A percentile compares a stretch with the other conserved stretches of the same genome.
Evolutionary conservation across 2,113 vertebrate genomes (phyloP).

Genomic region (Sapajus apella): DNA sequence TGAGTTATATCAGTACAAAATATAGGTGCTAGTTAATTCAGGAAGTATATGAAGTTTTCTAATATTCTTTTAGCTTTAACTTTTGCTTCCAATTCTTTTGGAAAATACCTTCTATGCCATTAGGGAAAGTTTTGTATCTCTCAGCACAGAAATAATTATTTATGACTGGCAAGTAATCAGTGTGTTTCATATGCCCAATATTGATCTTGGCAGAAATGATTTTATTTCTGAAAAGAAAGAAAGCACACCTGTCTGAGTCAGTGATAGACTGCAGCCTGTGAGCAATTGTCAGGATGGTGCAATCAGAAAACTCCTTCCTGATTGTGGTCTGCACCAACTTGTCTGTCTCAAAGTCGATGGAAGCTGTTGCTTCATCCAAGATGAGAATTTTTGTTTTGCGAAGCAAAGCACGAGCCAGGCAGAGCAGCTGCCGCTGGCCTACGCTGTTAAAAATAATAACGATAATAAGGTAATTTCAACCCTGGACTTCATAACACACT

Average conservation of each 20-base stretch:
- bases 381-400: conserved; percentile 81
- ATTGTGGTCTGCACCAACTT: conserved; percentile 79
- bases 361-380: conserved; percentile 81
- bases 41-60: not conserved
- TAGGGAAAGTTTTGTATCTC: not conserved
- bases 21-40: not conserved
- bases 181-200: not conserved
- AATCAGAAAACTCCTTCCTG: conserved; percentile 79
- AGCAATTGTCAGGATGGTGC: conserved; percentile 80
- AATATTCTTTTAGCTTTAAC: not conserved
- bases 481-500: not conserved
- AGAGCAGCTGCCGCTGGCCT: conserved; percentile 82
- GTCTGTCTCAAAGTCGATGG: conserved; percentile 78
- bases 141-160: not conserved
- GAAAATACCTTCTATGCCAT: not conserved
- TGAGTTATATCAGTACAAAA: not conserved
- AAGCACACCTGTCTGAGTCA: conserved; percentile 79
- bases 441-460: conserved; percentile 61
- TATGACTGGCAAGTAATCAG: not conserved
- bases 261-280: conserved; percentile 78
- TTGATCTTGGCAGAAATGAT: not conserved
- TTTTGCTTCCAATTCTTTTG: not conserved
- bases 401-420: conserved; percentile 80
- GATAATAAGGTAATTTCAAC: conserved; percentile 27
- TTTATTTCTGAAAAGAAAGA: not conserved